Conservation (phyloP, 2,888 invertebrate species). For the Crepidodera aurea region DNA sequence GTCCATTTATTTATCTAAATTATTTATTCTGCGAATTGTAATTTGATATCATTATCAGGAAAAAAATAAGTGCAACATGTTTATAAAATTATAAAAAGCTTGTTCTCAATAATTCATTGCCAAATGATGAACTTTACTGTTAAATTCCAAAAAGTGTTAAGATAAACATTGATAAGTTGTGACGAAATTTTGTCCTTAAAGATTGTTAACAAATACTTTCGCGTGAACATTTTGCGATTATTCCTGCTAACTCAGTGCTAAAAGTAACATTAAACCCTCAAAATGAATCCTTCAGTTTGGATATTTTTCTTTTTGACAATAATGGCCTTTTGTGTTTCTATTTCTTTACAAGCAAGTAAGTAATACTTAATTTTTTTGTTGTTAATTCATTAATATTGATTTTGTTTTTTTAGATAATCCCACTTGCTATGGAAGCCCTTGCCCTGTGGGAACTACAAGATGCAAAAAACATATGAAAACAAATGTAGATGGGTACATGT, state of each 20-base stretch:
- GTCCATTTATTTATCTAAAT: not conserved
- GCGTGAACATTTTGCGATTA: not conserved
- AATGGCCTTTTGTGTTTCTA: not conserved
- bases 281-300: conserved; percentile 5
- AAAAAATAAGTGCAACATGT: conserved; percentile 8
- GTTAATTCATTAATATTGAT: not conserved
- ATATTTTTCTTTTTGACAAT: conserved; percentile 1
- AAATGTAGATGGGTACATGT: conserved; percentile 3
- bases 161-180: not conserved
- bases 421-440: conserved; percentile 8
- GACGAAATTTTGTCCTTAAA: conserved; percentile 1
- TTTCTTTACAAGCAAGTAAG: not conserved
- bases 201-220: not conserved
- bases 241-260: not conserved
- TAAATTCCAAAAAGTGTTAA: not conserved
- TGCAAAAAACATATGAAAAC: conserved; percentile 21
- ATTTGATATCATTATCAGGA: not conserved
- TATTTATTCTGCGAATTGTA: not conserved
- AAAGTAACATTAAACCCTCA: not conserved
- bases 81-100: not conserved
- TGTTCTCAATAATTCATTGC: conserved; percentile 17
- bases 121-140: conserved; percentile 7
- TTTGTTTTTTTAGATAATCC: not conserved
- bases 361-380: not conserved
- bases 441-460: conserved; percentile 11